phyloP scores from a whole-genome alignment of 2,888 invertebrate species.

The Calliphora vomitoria region DNA sequence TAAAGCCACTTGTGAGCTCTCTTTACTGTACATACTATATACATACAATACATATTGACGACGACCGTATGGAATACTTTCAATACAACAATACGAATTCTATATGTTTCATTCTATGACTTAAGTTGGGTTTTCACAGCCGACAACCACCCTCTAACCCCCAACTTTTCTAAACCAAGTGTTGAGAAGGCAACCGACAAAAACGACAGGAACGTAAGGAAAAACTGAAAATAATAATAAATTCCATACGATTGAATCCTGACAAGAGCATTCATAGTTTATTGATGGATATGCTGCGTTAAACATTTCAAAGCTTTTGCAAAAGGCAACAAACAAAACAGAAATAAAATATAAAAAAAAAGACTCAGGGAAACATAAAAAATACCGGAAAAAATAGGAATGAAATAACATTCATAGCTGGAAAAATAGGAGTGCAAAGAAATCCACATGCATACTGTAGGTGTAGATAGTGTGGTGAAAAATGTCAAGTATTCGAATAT shows the following conservation, averaged over 20 bases:
- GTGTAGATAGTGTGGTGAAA: no score
- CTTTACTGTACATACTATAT: not conserved
- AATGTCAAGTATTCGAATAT: no score
- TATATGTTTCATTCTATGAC: conserved; percentile 42
- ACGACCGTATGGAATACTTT: conserved; percentile 34
- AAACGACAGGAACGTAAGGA: conserved; percentile 44
- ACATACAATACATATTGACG: conserved; percentile 2
- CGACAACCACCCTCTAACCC: not conserved
- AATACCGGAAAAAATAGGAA: conserved; percentile 6
- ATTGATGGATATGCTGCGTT: conserved; percentile 72
- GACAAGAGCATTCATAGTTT: conserved; percentile 70
- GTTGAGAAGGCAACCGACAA: conserved; percentile 34
- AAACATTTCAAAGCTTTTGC: conserved; percentile 52
- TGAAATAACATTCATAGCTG: conserved; percentile 44
- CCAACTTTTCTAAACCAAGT: conserved; percentile 25
- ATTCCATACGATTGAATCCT: conserved; percentile 73
- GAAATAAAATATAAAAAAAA: not conserved
- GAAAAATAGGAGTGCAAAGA: not conserved
- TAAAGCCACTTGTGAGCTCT: conserved; percentile 56
- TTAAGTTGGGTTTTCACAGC: conserved; percentile 23
- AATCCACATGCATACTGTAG: not conserved
- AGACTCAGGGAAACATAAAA: not conserved
- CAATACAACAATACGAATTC: conserved; percentile 25
- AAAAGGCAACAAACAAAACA: conserved; percentile 2
- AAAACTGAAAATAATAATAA: conserved; percentile 70